Conservation (phyloP, 2,888 invertebrate genomes). For the Drosophila rubida region DNA sequence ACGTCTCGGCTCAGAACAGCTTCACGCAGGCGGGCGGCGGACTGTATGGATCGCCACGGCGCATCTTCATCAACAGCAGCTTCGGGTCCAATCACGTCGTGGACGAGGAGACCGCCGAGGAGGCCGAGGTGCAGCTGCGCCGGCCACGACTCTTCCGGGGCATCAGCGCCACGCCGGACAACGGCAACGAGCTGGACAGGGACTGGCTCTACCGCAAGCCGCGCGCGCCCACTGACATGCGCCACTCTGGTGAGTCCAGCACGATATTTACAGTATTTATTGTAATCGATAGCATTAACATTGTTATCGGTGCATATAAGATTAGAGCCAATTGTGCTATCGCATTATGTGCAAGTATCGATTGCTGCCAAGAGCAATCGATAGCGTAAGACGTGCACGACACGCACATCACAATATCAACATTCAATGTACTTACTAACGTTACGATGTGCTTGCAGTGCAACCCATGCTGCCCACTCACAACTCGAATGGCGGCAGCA, state of each 20-base stretch:
- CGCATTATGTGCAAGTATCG: no score
- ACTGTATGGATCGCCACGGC: slow-evolving; percentile 83
- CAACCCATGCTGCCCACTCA: slow-evolving; percentile 83
- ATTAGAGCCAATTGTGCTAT: no score
- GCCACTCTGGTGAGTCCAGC: slow-evolving; percentile 82
- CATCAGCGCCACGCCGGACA: slow-evolving; percentile 78
- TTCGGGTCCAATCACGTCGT: slow-evolving; percentile 84
- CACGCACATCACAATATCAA: no score
- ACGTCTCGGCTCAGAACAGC: slow-evolving; percentile 82
- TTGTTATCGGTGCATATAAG: no score
- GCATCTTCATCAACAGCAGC: slow-evolving; percentile 83
- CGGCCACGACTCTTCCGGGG: slow-evolving; percentile 80
- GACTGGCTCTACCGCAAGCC: slow-evolving; percentile 85
- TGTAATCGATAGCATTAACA: no score
- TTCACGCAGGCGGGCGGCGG: slow-evolving; percentile 76
- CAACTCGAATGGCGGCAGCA: slow-evolving; percentile 53
- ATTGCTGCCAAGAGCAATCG: no score
- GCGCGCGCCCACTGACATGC: slow-evolving; percentile 84
- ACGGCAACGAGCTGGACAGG: slow-evolving; percentile 83
- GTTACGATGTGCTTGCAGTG: slow-evolving; percentile 81
- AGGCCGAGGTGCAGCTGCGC: slow-evolving; percentile 83
- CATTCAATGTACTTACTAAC: not conserved
- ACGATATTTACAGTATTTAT: not conserved
- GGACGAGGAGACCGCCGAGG: slow-evolving; percentile 83
- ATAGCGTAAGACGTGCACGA: no score